Evolutionary conservation across 2,797 vertebrate species (phyloP).

Genomic region (Okamejei kenojei): DNA sequence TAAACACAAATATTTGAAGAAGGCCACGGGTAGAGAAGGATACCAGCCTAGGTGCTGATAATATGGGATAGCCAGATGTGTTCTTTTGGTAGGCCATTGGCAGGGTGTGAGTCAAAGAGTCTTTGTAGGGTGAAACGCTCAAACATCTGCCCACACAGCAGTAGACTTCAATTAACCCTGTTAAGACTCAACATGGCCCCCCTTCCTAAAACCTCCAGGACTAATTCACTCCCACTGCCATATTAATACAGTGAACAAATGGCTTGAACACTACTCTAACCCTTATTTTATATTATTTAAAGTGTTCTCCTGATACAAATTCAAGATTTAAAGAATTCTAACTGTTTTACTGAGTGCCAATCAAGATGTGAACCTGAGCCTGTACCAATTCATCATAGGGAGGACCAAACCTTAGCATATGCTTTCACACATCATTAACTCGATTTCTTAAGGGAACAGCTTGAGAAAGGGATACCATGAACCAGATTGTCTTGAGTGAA

Average conservation of each 20-base stretch:
- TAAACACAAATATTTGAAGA: too few species aligned
- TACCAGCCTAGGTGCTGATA: too few species aligned
- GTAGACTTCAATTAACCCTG: background rate
- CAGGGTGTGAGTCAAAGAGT: too few species aligned
- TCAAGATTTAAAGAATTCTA: background rate
- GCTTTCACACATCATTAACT: background rate
- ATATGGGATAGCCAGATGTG: too few species aligned
- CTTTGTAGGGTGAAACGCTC: background rate
- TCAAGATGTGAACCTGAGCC: background rate
- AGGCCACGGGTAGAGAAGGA: too few species aligned
- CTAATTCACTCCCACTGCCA: background rate
- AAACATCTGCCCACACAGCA: background rate
- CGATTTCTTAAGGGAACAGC: background rate
- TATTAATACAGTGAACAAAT: background rate
- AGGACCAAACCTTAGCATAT: background rate
- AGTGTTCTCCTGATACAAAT: background rate
- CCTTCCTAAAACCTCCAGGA: background rate
- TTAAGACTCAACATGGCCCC: background rate
- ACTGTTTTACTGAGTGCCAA: background rate
- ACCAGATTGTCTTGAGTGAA: constrained; percentile 29
- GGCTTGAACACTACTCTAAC: background rate
- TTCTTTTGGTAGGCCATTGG: too few species aligned
- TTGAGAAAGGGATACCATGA: background rate
- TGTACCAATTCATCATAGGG: background rate
- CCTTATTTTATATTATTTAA: background rate